Evolutionary conservation across 1,140 invertebrate genomes (phyloP), one percentile per base, ranked within the genome.

Genomic region (Cephus cinctus): DNA sequence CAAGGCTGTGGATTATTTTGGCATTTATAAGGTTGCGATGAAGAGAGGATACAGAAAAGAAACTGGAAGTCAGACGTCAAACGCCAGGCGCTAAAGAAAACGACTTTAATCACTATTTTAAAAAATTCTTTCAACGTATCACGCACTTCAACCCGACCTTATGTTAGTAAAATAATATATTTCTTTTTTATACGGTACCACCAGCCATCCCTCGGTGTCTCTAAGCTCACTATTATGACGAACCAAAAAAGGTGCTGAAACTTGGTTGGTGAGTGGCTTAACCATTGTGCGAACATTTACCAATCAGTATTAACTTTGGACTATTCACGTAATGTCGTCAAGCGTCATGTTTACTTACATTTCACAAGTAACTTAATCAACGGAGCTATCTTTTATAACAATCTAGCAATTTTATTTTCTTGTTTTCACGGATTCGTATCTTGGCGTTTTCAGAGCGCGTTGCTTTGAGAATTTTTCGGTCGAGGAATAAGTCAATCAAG

Each of bases 1-100:
- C 25, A 59, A 65, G 64, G 65, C 65, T 68, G 65, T 68, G 64
- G 61, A 60, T 63, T 58, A 54, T 47, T 63, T 65, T 56, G 63
- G 62, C 62, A 67, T 68, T 67, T 67, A 67, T 38, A 35, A 57
- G 46, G 30, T 54, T 30, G 52, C 44, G 21, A 52, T 27, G 35
- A 45, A 27, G 15, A 25, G 23, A 27, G 15, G n/a, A n/a, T n/a
- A 44, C 21, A 34, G 30, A 23, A 39, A 42, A 12, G 6, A 45
- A 18, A 52, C n/a, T 5, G 31, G 5, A 34, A 12, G 19, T 52
- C 42, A 47, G 35, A 43, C 52, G 54, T 59, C 52, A 52, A 52
- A n/a, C n/a, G n/a, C n/a, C n/a, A n/a, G n/a, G n/a, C n/a, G n/a
- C n/a, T n/a, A n/a, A n/a, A n/a, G n/a, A n/a, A n/a, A n/a, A n/a